These are phyloP conservation scores for Panagrolaimus sp. DNA, from an alignment of 1,140 invertebrate species.

Conservation along the genomic window DNA sequence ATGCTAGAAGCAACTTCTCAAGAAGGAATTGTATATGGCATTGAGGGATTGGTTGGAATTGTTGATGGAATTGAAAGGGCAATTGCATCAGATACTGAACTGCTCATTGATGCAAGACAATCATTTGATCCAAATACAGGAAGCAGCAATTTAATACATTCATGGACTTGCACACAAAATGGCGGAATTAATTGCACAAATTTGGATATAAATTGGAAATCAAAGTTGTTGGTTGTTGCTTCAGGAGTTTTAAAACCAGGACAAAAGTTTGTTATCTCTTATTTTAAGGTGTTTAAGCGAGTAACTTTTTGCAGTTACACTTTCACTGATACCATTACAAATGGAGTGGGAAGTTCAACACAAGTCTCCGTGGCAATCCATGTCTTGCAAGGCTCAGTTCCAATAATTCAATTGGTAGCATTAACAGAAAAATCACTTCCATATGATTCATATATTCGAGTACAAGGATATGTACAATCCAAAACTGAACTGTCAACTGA, in stretches of 20 bases:
- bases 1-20: too few relatives aligned
- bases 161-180: neutral
- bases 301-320: too few relatives aligned
- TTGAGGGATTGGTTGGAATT: neutral
- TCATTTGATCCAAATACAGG: neutral
- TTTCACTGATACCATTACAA: neutral
- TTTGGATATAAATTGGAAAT: neutral
- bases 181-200: neutral
- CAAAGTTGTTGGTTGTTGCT: neutral
- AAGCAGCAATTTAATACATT: neutral
- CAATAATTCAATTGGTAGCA: neutral
- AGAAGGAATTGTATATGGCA: neutral
- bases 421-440: neutral
- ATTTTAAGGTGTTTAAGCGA: neutral
- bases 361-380: neutral
- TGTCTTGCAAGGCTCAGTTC: neutral
- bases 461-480: slow-evolving; percentile 2
- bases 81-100: neutral
- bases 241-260: neutral
- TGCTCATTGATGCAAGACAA: neutral
- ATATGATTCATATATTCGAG: neutral
- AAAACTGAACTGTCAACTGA: neutral
- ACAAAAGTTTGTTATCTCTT: neutral
- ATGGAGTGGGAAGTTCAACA: neutral
- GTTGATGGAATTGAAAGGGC: neutral